These are phyloP conservation scores for Poicephalus gulielmi DNA, from an alignment of 2,113 vertebrate species.

Conservation along the genomic window DNA sequence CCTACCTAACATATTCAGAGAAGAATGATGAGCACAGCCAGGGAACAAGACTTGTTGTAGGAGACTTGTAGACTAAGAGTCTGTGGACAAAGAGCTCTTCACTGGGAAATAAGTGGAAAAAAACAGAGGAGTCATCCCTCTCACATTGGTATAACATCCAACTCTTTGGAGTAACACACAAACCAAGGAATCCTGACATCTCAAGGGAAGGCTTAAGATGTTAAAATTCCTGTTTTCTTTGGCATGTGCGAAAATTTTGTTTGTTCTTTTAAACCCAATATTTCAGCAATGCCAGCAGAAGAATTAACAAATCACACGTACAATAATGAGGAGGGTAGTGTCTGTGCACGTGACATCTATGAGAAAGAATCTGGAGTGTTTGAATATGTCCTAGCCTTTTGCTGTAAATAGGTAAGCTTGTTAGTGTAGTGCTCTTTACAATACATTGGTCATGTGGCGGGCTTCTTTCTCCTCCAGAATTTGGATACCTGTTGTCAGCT, in stretches of 20 bases:
- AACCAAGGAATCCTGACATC: conserved; percentile 15
- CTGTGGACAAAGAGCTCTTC: background rate
- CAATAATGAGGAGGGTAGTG: background rate
- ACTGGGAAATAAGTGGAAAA: conserved; percentile 30
- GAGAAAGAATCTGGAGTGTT: background rate
- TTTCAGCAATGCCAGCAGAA: conserved; percentile 11
- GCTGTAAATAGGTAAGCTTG: background rate
- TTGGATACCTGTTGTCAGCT: background rate
- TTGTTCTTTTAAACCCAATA: background rate
- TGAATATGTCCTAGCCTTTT: background rate
- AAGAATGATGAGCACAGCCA: background rate
- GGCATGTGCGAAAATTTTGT: background rate
- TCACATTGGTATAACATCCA: background rate
- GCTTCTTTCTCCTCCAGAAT: background rate
- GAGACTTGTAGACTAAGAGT: background rate
- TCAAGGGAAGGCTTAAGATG: conserved; percentile 29
- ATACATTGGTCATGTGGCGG: background rate
- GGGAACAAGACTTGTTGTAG: background rate
- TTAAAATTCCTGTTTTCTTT: conserved; percentile 8
- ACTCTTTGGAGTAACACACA: background rate
- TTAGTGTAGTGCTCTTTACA: background rate
- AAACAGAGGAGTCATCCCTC: rapidly evolving
- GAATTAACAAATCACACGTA: background rate
- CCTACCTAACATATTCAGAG: background rate
- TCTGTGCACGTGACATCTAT: background rate